Base-by-base conservation (phyloP, 2,797 vertebrate species). In the Austrolebias charrua region DNA sequence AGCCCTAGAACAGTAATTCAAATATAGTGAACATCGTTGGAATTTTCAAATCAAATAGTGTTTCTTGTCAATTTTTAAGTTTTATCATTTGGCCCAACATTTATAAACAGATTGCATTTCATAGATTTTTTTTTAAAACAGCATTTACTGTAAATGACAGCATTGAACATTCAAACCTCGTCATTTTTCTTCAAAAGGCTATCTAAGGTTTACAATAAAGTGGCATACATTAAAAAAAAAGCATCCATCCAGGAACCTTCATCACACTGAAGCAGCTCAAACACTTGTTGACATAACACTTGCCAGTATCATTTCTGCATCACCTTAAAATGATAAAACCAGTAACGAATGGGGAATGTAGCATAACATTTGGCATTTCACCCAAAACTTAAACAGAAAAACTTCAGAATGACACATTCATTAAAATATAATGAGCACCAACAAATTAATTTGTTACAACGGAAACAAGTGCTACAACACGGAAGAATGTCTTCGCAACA, bases 51-150 rank as follows among this genome's bases (percentile, higher is more conserved):
- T 38, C 9, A 38, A 38, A 33, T 9, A 16, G 6, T 1, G 20
- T 42, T 62, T 65, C 1, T 66, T 70, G 7, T 18, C 1, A 28
- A 10, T 19, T 49, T 54, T 4, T 28, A 20, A 64, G 4, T 12
- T 49, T 14, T 58, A 66, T 69, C 67, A 71, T 69, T 61, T 78
- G 18, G 15, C 69, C 50, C 49, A 70, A 55, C 15, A 70, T n/a
- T 20, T 56, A 55, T 35, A 20, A 49, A 50, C 52, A 20, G n/a
- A 65, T 48, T 57, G 1, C 35, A 56, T 69, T 61, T 4, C 3
- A 52, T n/a, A n/a, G n/a, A n/a, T n/a, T n/a, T n/a, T n/a, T n/a
- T n/a, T n/a, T n/a, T n/a, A n/a, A n/a, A 47, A 46, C 33, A 43
- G 9, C 13, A 60, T 49, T 15, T 63, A 15, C 65, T 47, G 35